Evolutionary conservation across 2,113 vertebrate species (phyloP).

Genomic region (Dasyurus viverrinus): DNA sequence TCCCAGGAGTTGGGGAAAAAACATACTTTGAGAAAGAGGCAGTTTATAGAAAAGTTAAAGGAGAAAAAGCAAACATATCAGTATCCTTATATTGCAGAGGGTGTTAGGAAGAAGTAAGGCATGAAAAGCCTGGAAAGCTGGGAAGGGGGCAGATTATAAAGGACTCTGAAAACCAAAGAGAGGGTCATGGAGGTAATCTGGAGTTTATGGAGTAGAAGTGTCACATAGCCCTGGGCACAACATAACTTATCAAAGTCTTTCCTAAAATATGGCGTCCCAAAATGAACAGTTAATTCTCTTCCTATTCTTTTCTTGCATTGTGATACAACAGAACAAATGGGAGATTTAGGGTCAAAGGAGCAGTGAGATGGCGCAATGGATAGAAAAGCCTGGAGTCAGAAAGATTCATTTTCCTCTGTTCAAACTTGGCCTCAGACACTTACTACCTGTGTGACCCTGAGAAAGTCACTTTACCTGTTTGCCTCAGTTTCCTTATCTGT

Average conservation of each 20-base stretch:
- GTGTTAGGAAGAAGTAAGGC: not conserved
- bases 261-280: not conserved
- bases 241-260: not conserved
- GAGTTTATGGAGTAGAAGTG: not conserved
- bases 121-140: not conserved
- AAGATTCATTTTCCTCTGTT: no score
- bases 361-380: not conserved
- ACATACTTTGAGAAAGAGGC: not conserved
- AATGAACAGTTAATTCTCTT: not conserved
- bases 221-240: not conserved
- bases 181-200: not conserved
- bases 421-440: no score
- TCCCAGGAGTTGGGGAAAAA: not conserved
- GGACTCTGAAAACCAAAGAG: not conserved
- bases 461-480: no score
- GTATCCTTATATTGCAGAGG: not conserved
- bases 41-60: not conserved
- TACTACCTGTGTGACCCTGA: no score
- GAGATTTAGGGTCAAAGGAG: not conserved
- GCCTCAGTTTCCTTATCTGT: no score
- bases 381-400: no score
- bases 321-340: not conserved
- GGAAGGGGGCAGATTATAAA: not conserved
- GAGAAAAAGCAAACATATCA: not conserved
- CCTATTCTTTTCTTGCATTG: not conserved